Base-by-base conservation (phyloP, 2,888 invertebrate genomes). In the Caenorhabditis becei region DNA sequence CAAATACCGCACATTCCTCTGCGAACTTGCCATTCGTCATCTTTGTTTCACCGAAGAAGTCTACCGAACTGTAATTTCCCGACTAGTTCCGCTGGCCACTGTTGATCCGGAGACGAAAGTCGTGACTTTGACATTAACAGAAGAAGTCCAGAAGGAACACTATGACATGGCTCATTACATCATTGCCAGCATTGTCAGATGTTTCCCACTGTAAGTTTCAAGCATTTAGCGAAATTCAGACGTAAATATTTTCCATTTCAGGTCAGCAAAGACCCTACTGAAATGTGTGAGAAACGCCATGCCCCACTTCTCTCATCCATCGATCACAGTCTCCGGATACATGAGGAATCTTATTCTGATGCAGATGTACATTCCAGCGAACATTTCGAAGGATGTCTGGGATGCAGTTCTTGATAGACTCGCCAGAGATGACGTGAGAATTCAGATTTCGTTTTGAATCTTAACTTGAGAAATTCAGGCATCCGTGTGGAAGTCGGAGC, bases 301-400 rank as follows among this genome's bases (percentile, higher is more conserved):
- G 49, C 85, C 85, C 1, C 85, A 85, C 24, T 67, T 70, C 63
- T 69, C 80, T 8, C 65, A 65, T 2, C 63, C 78, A 1, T 4
- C 78, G 1, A 23, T 58, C 8, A 53, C 80, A 7, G 62, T 66
- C 3, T 20, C 66, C 16, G 82, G 49, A 18, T 85, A 77, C 49
- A 66, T 82, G 37, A 59, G 82, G 56, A 82, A 85, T 65, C 18
- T 83, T 37, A 82, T 85, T 20, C 61, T 82, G 35, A 65, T 87
- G 62, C 80, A 78, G 28, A 83, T 83, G 37, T 80, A 86, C 16
- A 56, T 71, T 28, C 86, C 87, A 14, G 32, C 53, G 3, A 69
- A 80, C 26, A 81, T 75, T 51, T 35, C 72, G n/a, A 74, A 79
- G 18, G 84, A 87, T 5, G 47, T 88, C 3, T 88, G 87, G 87